phyloP scores from a whole-genome alignment of 2,888 invertebrate species.

The Hecatera dysodea region DNA sequence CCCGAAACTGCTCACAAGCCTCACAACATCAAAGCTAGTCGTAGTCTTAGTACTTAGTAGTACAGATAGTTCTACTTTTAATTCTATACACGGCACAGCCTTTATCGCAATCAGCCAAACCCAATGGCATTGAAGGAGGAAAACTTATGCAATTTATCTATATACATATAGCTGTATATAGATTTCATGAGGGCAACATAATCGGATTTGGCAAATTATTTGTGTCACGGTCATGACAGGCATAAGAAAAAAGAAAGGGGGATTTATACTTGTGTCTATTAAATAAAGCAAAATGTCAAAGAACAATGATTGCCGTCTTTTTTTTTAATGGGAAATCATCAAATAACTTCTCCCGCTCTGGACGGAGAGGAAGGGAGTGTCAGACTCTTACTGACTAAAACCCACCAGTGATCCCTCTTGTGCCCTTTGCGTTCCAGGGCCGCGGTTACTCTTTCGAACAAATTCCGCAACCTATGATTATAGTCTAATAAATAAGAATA shows the following conservation, averaged over 20 bases:
- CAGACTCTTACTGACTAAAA: too few relatives aligned
- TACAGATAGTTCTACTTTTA: not conserved
- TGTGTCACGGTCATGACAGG: not conserved
- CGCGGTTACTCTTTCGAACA: too few relatives aligned
- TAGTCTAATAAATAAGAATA: too few relatives aligned
- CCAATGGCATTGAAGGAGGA: not conserved
- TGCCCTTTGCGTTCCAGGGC: too few relatives aligned
- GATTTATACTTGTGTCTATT: not conserved
- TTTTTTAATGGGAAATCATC: too few relatives aligned
- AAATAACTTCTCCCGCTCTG: too few relatives aligned
- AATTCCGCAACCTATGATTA: too few relatives aligned
- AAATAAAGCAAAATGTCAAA: not conserved
- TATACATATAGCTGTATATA: too few relatives aligned
- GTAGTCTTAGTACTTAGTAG: not conserved
- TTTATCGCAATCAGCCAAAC: not conserved
- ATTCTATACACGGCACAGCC: conserved; percentile 4
- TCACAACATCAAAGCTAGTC: not conserved
- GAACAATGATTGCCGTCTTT: too few relatives aligned
- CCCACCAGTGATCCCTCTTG: too few relatives aligned
- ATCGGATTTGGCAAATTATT: conserved; percentile 16
- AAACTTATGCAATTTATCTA: too few relatives aligned
- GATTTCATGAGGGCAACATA: not conserved
- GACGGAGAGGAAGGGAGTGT: too few relatives aligned
- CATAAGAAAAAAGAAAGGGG: not conserved
- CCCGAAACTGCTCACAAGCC: not conserved